These are phyloP conservation scores for Macroramphosus scolopax DNA, from an alignment of 2,797 vertebrate species.

Conservation along the genomic window DNA sequence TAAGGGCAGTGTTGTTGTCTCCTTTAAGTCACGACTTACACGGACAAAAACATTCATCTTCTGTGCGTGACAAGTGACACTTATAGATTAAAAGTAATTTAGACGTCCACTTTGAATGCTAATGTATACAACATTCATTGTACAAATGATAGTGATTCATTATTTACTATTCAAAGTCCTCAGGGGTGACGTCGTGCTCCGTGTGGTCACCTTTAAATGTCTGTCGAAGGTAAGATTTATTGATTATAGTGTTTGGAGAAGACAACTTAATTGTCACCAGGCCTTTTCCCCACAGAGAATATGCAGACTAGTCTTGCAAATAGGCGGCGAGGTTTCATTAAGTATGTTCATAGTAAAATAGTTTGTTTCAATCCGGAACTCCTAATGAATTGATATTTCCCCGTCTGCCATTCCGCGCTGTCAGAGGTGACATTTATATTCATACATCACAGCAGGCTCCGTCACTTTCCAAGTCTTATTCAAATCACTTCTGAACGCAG, in stretches of 20 bases:
- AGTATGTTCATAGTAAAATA: slow-evolving; percentile 46
- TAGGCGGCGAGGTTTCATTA: background rate
- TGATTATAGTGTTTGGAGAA: slow-evolving; percentile 48
- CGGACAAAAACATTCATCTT: slow-evolving; percentile 46
- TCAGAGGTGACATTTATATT: slow-evolving; percentile 76
- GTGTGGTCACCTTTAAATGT: slow-evolving; percentile 49
- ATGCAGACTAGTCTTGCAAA: background rate
- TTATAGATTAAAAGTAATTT: slow-evolving; percentile 66
- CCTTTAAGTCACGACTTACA: slow-evolving; percentile 12
- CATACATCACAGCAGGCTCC: slow-evolving; percentile 68
- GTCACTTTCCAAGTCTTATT: slow-evolving; percentile 71
- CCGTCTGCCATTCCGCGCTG: slow-evolving; percentile 42
- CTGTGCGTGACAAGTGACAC: slow-evolving; percentile 43
- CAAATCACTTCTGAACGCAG: slow-evolving; percentile 64
- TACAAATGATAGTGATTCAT: slow-evolving; percentile 56
- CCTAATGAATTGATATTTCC: slow-evolving; percentile 68
- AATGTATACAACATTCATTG: slow-evolving; percentile 61
- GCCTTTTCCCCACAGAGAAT: slow-evolving; percentile 16
- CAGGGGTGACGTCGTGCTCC: slow-evolving; percentile 49
- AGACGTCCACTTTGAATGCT: slow-evolving; percentile 69
- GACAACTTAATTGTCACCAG: slow-evolving; percentile 27
- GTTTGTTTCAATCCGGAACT: slow-evolving; percentile 51
- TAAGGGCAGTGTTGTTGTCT: slow-evolving; percentile 24
- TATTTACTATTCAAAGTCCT: slow-evolving; percentile 57
- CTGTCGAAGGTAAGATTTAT: slow-evolving; percentile 46